A percentile compares a stretch with the other conserved stretches of the same genome.
Evolutionary conservation across 2,113 vertebrate species (phyloP).

Genomic region (Etheostoma spectabile): DNA sequence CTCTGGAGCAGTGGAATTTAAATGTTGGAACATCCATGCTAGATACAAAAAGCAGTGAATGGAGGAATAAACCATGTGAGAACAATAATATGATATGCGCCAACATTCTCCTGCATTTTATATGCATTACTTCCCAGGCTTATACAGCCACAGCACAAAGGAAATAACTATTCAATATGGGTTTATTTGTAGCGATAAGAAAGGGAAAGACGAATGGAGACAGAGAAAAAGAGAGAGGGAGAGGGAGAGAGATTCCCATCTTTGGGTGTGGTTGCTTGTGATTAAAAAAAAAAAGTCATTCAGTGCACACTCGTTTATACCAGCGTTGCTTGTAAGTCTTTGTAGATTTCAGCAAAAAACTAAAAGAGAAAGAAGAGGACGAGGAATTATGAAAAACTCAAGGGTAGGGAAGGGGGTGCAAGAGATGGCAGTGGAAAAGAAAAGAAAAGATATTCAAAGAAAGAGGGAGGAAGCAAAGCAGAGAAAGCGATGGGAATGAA

Average conservation of each 20-base stretch:
- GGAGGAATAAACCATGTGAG: conserved; percentile 7
- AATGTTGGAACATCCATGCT: neutral
- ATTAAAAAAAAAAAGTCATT: conserved; percentile 20
- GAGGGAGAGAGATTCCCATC: conserved; percentile 40
- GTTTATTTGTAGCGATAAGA: conserved; percentile 44
- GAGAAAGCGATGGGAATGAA: conserved; percentile 60
- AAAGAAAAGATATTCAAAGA: conserved; percentile 52
- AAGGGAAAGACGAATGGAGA: neutral
- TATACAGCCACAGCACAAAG: conserved; percentile 24
- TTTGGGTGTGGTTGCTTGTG: conserved; percentile 60
- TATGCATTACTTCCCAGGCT: neutral
- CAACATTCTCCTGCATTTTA: conserved; percentile 22
- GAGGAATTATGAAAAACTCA: conserved; percentile 9
- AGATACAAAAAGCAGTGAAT: conserved; percentile 13
- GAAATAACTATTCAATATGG: conserved; percentile 29
- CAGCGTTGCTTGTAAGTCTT: conserved; percentile 9
- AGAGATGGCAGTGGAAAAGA: conserved; percentile 32
- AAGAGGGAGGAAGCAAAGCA: conserved; percentile 13
- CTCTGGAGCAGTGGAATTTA: neutral
- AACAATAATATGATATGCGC: conserved; percentile 19
- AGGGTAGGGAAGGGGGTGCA: neutral
- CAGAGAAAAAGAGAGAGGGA: conserved; percentile 4
- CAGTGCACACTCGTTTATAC: conserved; percentile 30
- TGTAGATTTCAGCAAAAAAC: conserved; percentile 24
- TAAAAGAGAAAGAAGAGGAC: conserved; percentile 15